Evolutionary conservation across 2,113 vertebrate species (phyloP).

Genomic region (Gasterosteus nipponicus): DNA sequence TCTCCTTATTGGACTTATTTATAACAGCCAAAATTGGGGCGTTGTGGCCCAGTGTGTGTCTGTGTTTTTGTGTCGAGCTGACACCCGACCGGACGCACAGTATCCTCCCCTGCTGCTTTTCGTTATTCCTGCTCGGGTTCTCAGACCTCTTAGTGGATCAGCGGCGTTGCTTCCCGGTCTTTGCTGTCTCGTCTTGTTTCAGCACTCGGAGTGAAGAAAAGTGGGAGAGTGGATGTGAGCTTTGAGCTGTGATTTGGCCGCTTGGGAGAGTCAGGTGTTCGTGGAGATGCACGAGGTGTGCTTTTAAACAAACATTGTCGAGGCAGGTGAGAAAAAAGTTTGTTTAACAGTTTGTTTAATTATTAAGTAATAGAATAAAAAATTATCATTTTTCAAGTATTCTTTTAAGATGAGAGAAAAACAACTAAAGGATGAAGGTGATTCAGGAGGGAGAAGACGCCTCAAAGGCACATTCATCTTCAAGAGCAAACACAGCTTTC

Average conservation of each 20-base stretch:
- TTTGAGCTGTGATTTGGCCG: background rate
- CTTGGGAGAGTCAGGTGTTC: background rate
- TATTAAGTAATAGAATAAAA: background rate
- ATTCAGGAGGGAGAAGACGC: slow-evolving; percentile 44
- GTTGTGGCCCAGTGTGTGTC: slow-evolving; percentile 62
- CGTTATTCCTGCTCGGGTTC: slow-evolving; percentile 23
- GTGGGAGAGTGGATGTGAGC: background rate
- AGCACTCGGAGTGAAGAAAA: slow-evolving; percentile 9
- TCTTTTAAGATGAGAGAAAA: slow-evolving; percentile 23
- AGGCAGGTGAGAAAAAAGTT: too few species aligned
- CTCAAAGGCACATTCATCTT: slow-evolving; percentile 70
- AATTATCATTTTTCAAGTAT: background rate
- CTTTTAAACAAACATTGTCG: background rate
- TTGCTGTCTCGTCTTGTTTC: slow-evolving; percentile 19
- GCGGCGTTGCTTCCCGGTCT: slow-evolving; percentile 25
- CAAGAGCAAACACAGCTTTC: slow-evolving; percentile 71
- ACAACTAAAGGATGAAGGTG: slow-evolving; percentile 32
- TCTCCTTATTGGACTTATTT: slow-evolving; percentile 78
- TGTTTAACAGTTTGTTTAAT: background rate
- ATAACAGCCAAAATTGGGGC: slow-evolving; percentile 68
- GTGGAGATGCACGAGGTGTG: background rate
- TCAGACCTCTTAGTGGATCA: slow-evolving; percentile 39
- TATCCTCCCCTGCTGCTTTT: slow-evolving; percentile 40
- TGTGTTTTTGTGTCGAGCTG: slow-evolving; percentile 44
- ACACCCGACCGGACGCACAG: slow-evolving; percentile 48